Base-by-base conservation (phyloP, 2,113 vertebrate genomes). In the Porphyrio hochstetteri region DNA sequence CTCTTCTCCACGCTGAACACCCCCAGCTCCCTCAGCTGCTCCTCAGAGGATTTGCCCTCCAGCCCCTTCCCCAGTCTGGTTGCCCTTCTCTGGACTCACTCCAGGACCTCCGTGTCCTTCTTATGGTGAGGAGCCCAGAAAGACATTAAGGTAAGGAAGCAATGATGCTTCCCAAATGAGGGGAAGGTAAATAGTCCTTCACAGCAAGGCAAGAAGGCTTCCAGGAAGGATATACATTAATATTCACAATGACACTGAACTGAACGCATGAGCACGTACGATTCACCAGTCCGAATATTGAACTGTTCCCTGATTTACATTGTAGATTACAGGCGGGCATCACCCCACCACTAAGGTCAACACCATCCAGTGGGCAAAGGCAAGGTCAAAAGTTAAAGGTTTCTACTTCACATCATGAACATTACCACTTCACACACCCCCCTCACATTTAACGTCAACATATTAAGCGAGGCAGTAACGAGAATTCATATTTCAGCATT, bases 401-500 rank as follows among this genome's bases (percentile, higher is more conserved):
- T 14, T 57, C 67, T 33, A 44, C 40, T 1, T 1, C 78, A 9
- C 71, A 42, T 2, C 2, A 1, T 4, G 4, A 55, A n/a, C 38
- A 44, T 21, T 3, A 15, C 12, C 80, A 27, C 48, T 81, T 35
- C 5, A 0, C 1, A 10, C 42, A 7, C 44, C 44, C 12, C 6
- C 19, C 0, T 24, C 27, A 0, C 6, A 5, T 14, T 67, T 55
- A 24, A 70, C 7, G 5, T 61, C 67, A 33, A 11, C 3, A 2
- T 16, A 14, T 7, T 10, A 15, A 52, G 8, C 25, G 7, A 3
- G 35, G 40, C 3, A 38, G 8, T 4, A 29, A 60, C 0, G 31
- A n/a, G 2, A 2, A 35, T 60, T 7, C 3, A 0, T 4, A 3
- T 5, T 4, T 17, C 55, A 63, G 16, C 46, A 14, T 24, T 46